Evolutionary conservation across 2,888 invertebrate species (phyloP).

Genomic region (Melangyna quadrimaculata): DNA sequence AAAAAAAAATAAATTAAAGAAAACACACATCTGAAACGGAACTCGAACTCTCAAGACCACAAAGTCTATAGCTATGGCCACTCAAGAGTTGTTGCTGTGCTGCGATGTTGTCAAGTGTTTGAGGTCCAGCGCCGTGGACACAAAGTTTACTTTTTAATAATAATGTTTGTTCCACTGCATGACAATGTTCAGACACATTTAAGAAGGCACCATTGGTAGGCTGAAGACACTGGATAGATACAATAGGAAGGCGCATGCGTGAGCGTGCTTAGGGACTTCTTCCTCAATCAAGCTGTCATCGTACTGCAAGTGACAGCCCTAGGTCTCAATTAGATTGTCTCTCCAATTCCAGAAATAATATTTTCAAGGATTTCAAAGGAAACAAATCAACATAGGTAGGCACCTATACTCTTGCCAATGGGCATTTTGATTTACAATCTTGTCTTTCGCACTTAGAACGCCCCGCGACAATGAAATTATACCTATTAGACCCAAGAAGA

Average conservation of each 20-base stretch:
- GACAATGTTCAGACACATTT: slow-evolving; percentile 4
- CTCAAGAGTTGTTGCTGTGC: slow-evolving; percentile 4
- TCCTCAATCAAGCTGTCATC: slow-evolving; percentile 46
- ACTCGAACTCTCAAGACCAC: slow-evolving; percentile 41
- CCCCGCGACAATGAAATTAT: slow-evolving; percentile 41
- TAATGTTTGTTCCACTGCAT: slow-evolving; percentile 45
- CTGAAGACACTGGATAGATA: not conserved
- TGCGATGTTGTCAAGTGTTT: slow-evolving; percentile 54
- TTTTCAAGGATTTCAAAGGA: slow-evolving; percentile 28
- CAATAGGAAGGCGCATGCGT: not conserved
- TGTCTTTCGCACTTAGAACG: slow-evolving; percentile 43
- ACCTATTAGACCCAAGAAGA: not conserved
- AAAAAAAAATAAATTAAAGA: not conserved
- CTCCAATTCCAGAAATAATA: not conserved
- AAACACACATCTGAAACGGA: slow-evolving; percentile 16
- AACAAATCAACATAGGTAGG: not conserved
- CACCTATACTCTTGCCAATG: not conserved
- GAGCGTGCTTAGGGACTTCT: slow-evolving; percentile 16
- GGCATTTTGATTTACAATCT: slow-evolving; percentile 56
- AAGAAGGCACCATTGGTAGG: not conserved
- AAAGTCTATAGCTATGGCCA: slow-evolving; percentile 45
- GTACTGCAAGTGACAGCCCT: slow-evolving; percentile 22
- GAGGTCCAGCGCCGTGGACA: slow-evolving; percentile 45
- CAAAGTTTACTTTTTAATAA: slow-evolving; percentile 57
- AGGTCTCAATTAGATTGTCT: slow-evolving; percentile 64